Percentiles rank a stretch among this genome's conserved stretches.
These are phyloP conservation scores for Setophaga coronata DNA, from an alignment of 2,113 vertebrate genomes.

Conservation along the genomic window DNA sequence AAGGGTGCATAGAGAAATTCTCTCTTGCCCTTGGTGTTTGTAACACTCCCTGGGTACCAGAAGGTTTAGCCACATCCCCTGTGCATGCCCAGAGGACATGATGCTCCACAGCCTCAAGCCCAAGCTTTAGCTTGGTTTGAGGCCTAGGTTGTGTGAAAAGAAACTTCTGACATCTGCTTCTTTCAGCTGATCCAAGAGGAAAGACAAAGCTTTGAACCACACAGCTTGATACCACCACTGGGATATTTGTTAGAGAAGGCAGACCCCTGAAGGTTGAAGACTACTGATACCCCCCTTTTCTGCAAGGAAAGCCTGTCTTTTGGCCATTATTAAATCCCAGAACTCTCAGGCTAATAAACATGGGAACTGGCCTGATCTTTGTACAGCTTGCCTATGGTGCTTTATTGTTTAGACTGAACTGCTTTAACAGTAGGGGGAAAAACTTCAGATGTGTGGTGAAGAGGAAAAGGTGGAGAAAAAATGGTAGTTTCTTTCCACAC, in stretches of 20 bases:
- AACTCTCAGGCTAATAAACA: slow-evolving; percentile 29
- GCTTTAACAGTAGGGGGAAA: slow-evolving; percentile 58
- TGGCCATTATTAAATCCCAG: not conserved
- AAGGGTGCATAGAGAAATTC: not conserved
- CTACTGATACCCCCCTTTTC: not conserved
- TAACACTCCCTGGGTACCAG: not conserved
- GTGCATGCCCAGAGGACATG: rapidly evolving
- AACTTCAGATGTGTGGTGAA: slow-evolving; percentile 37
- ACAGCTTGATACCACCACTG: not conserved
- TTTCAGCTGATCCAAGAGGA: not conserved
- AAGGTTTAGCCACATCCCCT: not conserved
- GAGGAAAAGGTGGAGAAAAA: not conserved
- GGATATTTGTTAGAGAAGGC: not conserved
- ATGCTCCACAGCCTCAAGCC: too few species aligned
- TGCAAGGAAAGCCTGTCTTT: not conserved
- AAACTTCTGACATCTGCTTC: not conserved
- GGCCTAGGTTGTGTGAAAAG: not conserved
- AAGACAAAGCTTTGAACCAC: not conserved
- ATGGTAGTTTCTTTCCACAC: slow-evolving; percentile 10
- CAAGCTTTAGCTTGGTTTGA: not conserved
- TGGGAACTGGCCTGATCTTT: slow-evolving; percentile 12
- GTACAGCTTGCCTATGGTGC: slow-evolving; percentile 12
- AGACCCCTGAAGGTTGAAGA: not conserved
- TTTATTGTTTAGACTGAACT: slow-evolving; percentile 59
- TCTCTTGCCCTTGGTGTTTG: not conserved